Evolutionary conservation across 2,113 vertebrate genomes (phyloP).

Genomic region (Agapornis roseicollis): DNA sequence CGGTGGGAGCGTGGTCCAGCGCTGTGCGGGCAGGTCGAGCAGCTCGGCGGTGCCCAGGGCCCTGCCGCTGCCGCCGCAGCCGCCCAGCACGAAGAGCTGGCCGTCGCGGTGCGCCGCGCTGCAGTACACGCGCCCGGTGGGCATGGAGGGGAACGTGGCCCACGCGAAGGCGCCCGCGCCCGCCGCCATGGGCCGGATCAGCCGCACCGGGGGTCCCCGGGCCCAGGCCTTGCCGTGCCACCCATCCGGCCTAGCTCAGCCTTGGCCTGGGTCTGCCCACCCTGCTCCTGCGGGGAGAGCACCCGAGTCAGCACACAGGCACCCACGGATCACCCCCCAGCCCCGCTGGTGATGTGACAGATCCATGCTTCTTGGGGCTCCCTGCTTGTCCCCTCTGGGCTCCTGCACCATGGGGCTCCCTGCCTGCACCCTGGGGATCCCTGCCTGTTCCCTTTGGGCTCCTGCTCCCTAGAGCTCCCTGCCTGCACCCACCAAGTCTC

Average conservation of each 20-base stretch:
- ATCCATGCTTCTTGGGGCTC: neutral
- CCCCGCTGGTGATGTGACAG: neutral
- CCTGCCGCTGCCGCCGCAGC: conserved; percentile 85
- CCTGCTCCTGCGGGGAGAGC: conserved; percentile 8
- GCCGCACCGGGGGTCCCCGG: neutral
- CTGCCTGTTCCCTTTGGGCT: neutral
- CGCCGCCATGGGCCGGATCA: conserved; percentile 36
- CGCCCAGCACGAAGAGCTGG: conserved; percentile 90
- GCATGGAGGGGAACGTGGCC: conserved; percentile 91
- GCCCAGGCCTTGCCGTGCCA: neutral
- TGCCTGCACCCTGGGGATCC: neutral
- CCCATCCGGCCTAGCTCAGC: neutral
- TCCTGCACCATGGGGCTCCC: neutral
- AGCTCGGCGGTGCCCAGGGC: conserved; percentile 87
- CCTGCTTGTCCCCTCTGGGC: neutral
- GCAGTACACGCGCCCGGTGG: conserved; percentile 90
- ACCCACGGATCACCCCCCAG: neutral
- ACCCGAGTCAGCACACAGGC: neutral
- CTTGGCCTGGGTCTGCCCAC: neutral
- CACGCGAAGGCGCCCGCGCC: conserved; percentile 84
- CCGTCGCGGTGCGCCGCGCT: conserved; percentile 84
- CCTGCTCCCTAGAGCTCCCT: neutral
- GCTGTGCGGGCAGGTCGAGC: conserved; percentile 85
- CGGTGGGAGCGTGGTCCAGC: conserved; percentile 84
- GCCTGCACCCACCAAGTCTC: too few relatives aligned